Conservation (phyloP, 1,140 invertebrate genomes). For the Conopomorpha cramerella region DNA sequence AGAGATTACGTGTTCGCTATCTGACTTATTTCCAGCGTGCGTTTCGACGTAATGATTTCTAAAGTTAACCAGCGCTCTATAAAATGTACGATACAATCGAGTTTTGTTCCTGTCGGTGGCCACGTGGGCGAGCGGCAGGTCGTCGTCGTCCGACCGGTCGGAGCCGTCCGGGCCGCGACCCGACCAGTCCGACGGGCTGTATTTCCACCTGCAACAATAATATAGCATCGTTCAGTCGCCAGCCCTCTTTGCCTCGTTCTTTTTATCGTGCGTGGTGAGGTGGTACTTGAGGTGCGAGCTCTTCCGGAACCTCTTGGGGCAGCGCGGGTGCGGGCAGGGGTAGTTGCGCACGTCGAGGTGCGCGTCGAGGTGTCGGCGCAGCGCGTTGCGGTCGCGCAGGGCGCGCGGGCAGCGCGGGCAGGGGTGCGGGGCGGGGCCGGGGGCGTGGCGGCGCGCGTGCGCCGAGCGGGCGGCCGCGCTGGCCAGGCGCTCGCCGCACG, state of each 20-base stretch:
- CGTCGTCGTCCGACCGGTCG: conserved; percentile 5
- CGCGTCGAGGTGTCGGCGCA: conserved; percentile 25
- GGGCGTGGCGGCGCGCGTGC: conserved; percentile 47
- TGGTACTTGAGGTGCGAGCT: conserved; percentile 31
- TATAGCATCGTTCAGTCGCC: conserved; percentile 3
- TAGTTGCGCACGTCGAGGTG: conserved; percentile 40
- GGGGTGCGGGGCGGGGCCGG: conserved; percentile 57
- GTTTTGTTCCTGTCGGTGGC: conserved; percentile 10
- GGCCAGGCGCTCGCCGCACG: conserved; percentile 37
- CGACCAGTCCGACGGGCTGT: conserved; percentile 16
- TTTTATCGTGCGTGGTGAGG: conserved; percentile 19
- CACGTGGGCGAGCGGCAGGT: conserved; percentile 22
- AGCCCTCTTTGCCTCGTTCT: conserved; percentile 8
- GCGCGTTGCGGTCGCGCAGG: conserved; percentile 30
- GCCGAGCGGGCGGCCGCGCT: conserved; percentile 21
- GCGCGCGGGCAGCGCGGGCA: conserved; percentile 59
- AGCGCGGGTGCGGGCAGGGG: conserved; percentile 56
- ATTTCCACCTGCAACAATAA: conserved; percentile 53
- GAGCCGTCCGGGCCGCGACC: conserved; percentile 1
- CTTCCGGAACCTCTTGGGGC: conserved; percentile 47
- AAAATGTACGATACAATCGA: conserved; percentile 22
- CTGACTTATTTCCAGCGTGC: conserved; percentile 10
- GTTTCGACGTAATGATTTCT: conserved; percentile 22
- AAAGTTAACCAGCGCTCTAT: conserved; percentile 28
- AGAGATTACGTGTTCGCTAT: conserved; percentile 18